Evolutionary conservation across 2,888 invertebrate genomes (phyloP).

Genomic region (Incurvaria masculella): DNA sequence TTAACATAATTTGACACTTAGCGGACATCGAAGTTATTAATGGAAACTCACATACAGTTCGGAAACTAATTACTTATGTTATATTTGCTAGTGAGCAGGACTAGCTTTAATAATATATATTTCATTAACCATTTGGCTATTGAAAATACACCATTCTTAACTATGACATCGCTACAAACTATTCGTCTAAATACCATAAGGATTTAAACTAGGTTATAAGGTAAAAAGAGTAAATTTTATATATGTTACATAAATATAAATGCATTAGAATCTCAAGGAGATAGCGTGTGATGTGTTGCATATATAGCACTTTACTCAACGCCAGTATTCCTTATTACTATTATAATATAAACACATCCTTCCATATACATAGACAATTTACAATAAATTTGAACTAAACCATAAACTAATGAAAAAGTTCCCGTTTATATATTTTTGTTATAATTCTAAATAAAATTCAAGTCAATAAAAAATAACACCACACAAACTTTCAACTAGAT

Average conservation of each 20-base stretch:
- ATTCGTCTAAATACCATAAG: background rate
- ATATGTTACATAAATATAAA: slow-evolving; percentile 28
- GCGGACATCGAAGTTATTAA: background rate
- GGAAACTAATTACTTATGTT: background rate
- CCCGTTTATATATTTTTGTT: too few species aligned
- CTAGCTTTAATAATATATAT: background rate
- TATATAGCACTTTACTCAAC: background rate
- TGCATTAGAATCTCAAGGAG: slow-evolving; percentile 33
- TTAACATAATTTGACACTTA: background rate
- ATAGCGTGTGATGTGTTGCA: background rate
- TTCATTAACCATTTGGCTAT: background rate
- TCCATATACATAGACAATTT: background rate
- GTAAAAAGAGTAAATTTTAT: background rate
- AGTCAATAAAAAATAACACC: too few species aligned
- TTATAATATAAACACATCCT: background rate
- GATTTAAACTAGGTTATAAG: background rate
- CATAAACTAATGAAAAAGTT: too few species aligned
- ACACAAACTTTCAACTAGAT: too few species aligned
- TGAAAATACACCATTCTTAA: background rate
- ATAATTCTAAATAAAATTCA: too few species aligned
- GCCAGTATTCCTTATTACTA: background rate
- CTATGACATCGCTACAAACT: background rate
- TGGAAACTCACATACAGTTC: background rate
- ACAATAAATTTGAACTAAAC: background rate
- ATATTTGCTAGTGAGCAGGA: background rate